Evolutionary conservation across 2,113 vertebrate genomes (phyloP).

Genomic region (Oxyruncus cristatus): DNA sequence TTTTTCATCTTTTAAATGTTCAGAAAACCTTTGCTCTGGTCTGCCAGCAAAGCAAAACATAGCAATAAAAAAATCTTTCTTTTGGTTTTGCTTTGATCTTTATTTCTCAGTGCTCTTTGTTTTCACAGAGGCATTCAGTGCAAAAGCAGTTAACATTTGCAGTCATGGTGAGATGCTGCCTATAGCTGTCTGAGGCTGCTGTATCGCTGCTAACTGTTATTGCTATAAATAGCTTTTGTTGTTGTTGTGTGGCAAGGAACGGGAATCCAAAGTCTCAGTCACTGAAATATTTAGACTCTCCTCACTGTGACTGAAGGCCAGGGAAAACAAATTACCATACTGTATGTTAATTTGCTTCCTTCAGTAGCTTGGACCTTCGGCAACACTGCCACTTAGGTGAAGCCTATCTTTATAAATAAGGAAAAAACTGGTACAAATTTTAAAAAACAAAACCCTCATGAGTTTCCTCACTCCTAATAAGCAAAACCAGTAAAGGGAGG

Average conservation of each 20-base stretch:
- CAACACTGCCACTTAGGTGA: neutral
- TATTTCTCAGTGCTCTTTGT: constrained; percentile 61
- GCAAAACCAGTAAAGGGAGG: neutral
- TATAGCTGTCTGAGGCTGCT: neutral
- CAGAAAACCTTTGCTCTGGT: constrained; percentile 88
- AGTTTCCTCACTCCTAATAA: neutral
- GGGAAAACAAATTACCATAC: constrained; percentile 37
- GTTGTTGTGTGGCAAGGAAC: constrained; percentile 36
- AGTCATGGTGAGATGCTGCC: constrained; percentile 7
- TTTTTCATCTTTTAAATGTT: constrained; percentile 89
- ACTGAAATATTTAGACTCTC: constrained; percentile 39
- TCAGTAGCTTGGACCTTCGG: neutral
- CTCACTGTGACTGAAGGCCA: constrained; percentile 13
- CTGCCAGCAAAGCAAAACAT: constrained; percentile 84
- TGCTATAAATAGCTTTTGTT: constrained; percentile 61
- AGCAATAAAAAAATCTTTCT: constrained; percentile 77
- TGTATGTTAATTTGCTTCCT: constrained; percentile 23
- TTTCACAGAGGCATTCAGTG: constrained; percentile 59
- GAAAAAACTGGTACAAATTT: neutral
- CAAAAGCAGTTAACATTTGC: constrained; percentile 47
- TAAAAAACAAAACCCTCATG: neutral
- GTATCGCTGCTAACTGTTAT: constrained; percentile 22
- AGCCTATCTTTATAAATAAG: neutral
- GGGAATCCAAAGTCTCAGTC: constrained; percentile 28
- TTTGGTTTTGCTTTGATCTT: constrained; percentile 34